These are phyloP conservation scores for Platycercus adscitus DNA, from an alignment of 2,113 vertebrate species.

Conservation along the genomic window DNA sequence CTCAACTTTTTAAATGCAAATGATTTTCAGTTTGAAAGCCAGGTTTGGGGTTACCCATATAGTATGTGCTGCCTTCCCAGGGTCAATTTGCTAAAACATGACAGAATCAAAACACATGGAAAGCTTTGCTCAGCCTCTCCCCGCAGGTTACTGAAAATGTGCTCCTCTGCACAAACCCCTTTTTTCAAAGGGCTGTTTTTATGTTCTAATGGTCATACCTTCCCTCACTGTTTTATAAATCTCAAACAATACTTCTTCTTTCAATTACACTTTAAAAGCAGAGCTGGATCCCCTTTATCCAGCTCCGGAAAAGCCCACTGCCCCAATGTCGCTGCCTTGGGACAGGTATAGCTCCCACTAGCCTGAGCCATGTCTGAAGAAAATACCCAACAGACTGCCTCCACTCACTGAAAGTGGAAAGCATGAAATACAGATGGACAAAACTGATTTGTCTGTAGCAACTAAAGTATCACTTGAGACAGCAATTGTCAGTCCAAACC, in stretches of 20 bases:
- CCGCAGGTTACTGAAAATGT: not conserved
- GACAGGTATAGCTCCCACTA: not conserved
- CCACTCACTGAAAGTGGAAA: not conserved
- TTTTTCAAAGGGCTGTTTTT: not conserved
- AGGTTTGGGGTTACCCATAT: not conserved
- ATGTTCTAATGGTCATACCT: not conserved
- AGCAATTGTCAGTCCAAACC: not conserved
- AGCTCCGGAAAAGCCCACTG: not conserved
- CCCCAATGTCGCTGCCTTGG: rapidly evolving
- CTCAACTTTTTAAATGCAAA: not conserved
- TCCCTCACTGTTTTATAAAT: not conserved
- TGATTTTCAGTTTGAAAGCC: not conserved
- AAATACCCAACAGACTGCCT: not conserved
- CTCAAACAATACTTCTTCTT: not conserved
- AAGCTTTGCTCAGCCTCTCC: not conserved
- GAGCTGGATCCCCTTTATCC: not conserved
- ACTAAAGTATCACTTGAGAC: not conserved
- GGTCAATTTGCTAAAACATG: not conserved
- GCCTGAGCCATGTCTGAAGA: not conserved
- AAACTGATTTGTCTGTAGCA: not conserved
- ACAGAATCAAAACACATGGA: not conserved
- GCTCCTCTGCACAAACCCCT: not conserved
- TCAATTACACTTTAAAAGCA: not conserved
- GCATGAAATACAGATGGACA: not conserved
- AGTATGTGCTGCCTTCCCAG: not conserved